phyloP scores from a whole-genome alignment of 2,113 vertebrate genomes.

The Oreochromis niloticus region DNA sequence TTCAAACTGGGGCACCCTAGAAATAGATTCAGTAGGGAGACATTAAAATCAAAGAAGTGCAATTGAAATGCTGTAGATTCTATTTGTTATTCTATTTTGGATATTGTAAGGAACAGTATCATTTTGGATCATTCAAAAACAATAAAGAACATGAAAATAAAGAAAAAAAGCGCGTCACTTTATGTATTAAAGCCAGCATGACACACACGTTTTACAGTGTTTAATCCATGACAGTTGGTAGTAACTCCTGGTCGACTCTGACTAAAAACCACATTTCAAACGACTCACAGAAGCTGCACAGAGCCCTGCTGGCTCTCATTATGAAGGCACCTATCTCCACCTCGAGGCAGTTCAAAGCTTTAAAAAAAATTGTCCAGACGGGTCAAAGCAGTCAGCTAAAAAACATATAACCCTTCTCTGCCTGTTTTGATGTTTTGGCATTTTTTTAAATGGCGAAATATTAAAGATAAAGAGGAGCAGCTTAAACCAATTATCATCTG shows the following conservation, averaged over 20 bases:
- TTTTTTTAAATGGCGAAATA: not conserved
- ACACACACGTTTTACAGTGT: not conserved
- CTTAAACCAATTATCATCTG: conserved; percentile 17
- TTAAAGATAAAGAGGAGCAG: conserved; percentile 16
- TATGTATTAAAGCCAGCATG: not conserved
- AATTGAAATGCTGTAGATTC: not conserved
- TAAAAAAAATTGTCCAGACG: not conserved
- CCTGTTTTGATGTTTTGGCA: not conserved
- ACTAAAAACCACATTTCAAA: not conserved
- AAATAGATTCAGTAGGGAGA: not conserved
- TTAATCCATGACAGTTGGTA: not conserved
- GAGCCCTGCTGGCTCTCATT: not conserved
- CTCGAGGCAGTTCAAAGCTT: not conserved
- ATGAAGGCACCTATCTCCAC: not conserved
- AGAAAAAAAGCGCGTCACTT: rapidly evolving
- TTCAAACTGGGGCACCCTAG: not conserved
- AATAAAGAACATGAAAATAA: not conserved
- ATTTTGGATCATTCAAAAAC: rapidly evolving
- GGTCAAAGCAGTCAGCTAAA: not conserved
- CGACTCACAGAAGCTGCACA: not conserved
- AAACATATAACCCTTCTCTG: not conserved
- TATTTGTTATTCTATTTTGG: not conserved
- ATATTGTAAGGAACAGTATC: not conserved
- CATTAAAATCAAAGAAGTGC: not conserved
- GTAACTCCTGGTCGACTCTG: not conserved